Percentiles rank a stretch among this genome's conserved stretches.
phyloP scores from a whole-genome alignment of 2,113 vertebrate genomes.

The Psammodynastes pulverulentus region DNA sequence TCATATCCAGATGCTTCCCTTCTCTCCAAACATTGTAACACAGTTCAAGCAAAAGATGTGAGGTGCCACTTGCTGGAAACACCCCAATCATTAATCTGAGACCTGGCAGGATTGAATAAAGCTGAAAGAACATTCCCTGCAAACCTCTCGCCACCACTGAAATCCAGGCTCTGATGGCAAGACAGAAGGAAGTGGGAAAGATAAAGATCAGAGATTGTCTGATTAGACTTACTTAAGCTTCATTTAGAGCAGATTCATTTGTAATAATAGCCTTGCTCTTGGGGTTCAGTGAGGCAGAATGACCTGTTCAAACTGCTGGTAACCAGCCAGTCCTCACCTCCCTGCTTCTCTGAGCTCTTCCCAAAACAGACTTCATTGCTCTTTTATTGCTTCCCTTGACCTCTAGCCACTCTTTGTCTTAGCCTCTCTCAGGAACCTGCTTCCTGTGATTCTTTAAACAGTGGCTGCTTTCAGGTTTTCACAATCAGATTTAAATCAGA shows the following conservation, averaged over 20 bases:
- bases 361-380: background rate
- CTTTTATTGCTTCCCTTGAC: background rate
- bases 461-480: background rate
- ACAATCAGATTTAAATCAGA: background rate
- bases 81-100: background rate
- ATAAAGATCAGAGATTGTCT: background rate
- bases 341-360: background rate
- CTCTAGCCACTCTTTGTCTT: background rate
- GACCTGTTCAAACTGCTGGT: background rate
- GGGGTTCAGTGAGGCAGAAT: background rate
- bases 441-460: background rate
- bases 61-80: background rate
- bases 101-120: background rate
- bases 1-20: background rate
- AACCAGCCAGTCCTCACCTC: background rate
- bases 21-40: background rate
- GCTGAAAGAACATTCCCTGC: background rate
- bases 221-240: background rate
- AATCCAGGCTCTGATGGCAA: background rate
- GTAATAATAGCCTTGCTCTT: background rate
- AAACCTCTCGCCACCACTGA: background rate
- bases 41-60: background rate
- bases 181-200: background rate
- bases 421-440: background rate
- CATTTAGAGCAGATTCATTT: background rate